Evolutionary conservation across 2,888 invertebrate species (phyloP), one percentile per base, ranked within the genome.

Genomic region (Barypeithes pellucidus): DNA sequence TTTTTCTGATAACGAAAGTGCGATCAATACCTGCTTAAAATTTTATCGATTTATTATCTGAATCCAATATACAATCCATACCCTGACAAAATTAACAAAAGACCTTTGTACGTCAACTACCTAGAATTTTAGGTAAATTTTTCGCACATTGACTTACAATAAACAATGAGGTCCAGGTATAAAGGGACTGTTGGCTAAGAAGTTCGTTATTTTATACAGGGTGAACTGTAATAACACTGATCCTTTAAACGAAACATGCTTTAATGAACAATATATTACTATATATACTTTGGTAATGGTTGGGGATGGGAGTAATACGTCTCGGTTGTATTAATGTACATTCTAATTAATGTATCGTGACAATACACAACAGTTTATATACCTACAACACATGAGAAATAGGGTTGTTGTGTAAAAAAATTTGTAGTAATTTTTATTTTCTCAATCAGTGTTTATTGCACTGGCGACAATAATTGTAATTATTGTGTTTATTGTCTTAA

Each of bases 161-260:
- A 18, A 52, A 52, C 50, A 50, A 50, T 50, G 22, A 20, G 50
- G 14, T 29, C 14, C 29, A 52, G 52, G 52, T 52, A 52, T 14
- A 24, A 52, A 29, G 52, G 14, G 29, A 14, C 11, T 52, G n/a
- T 24, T n/a, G 24, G 5, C 24, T 24, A 29, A 5, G 29, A 52
- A 29, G 52, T 52, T 52, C 52, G 29, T 52, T 52, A 52, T 14
- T 52, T 52, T 52, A 52, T 52, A 52, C 52, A 52, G 52, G 29
- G 52, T 29, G 52, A 52, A n/a, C 7, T 52, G 29, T 29, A 1
- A 5, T 36, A 29, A 29, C 7, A 29, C 8, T 29, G 5, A 9
- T 9, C 7, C 29, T 5, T 29, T 29, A 29, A 5, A 2, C 4
- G 39, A 39, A 39, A 39, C 39, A 11, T 11, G 39, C 8, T 36